Conservation (phyloP, 2,797 vertebrate genomes). For the Gobio occitaniae region DNA sequence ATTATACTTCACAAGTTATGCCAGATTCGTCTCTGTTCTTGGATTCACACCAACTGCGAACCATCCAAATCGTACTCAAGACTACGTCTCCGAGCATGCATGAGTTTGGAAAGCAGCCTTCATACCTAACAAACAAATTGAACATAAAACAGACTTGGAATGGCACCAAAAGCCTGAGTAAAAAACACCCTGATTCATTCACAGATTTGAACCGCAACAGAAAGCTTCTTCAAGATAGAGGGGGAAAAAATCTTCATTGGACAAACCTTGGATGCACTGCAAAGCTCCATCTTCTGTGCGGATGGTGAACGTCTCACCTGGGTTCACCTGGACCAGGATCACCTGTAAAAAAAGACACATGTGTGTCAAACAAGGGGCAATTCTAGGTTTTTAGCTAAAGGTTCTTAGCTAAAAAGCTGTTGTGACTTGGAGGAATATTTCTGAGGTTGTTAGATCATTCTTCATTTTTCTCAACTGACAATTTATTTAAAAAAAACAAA, state of each 20-base stretch:
- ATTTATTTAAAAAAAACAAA: too few species aligned
- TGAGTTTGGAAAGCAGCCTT: background rate
- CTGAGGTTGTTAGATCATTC: background rate
- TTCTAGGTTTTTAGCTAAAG: background rate
- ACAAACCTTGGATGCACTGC: conserved; percentile 89
- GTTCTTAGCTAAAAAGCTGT: background rate
- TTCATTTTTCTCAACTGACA: background rate
- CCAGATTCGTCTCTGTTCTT: background rate
- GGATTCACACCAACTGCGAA: background rate
- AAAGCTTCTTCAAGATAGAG: background rate
- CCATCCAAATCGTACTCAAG: background rate
- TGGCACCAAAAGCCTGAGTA: background rate
- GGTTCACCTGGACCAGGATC: conserved; percentile 91
- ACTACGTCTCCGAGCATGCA: background rate
- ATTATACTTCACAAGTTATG: background rate
- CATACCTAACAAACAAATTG: background rate
- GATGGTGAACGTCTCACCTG: conserved; percentile 91
- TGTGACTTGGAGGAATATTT: background rate
- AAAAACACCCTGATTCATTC: background rate
- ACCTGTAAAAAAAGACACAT: conserved; percentile 76
- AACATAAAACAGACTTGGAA: background rate
- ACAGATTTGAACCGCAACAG: background rate
- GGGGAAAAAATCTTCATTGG: background rate
- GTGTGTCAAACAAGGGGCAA: background rate
- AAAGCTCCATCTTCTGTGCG: conserved; percentile 87